Conservation (phyloP, 2,888 invertebrate genomes). For the Sinotaia quadrata region DNA sequence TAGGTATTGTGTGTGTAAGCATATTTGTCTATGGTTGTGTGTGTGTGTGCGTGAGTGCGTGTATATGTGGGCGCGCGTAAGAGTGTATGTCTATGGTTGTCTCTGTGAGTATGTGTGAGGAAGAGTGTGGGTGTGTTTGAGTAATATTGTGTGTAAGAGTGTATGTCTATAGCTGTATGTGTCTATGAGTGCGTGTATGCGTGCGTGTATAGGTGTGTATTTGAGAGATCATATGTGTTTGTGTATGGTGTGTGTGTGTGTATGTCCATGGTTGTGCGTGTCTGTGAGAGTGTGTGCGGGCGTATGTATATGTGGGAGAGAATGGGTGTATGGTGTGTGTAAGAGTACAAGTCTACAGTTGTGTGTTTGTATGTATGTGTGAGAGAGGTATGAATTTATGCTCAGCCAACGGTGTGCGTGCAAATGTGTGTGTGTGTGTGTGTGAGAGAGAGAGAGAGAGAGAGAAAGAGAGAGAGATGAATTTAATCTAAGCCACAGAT, state of each 20-base stretch:
- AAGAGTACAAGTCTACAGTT: too few relatives aligned
- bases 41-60: constrained; percentile 12
- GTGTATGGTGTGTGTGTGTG: constrained; percentile 6
- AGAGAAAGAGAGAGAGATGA: too few relatives aligned
- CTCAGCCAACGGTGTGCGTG: too few relatives aligned
- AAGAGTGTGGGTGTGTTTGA: constrained; percentile 11
- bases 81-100: not conserved
- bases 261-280: not conserved
- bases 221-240: constrained; percentile 4
- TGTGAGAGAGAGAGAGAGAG: not conserved
- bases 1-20: constrained; percentile 4
- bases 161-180: constrained; percentile 10
- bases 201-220: constrained; percentile 7
- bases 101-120: not conserved
- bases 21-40: constrained; percentile 8
- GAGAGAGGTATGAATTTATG: too few relatives aligned
- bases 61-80: not conserved
- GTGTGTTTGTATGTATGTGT: constrained; percentile 1
- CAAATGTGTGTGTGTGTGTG: not conserved
- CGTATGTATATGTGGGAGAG: constrained; percentile 1
- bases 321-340: too few relatives aligned
- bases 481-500: too few relatives aligned
- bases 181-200: constrained; percentile 6
- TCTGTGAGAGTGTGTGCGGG: not conserved
- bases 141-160: constrained; percentile 2